Evolutionary conservation across 2,888 invertebrate genomes (phyloP), one percentile per base, ranked within the genome.

Genomic region (Trachelus stipa): DNA sequence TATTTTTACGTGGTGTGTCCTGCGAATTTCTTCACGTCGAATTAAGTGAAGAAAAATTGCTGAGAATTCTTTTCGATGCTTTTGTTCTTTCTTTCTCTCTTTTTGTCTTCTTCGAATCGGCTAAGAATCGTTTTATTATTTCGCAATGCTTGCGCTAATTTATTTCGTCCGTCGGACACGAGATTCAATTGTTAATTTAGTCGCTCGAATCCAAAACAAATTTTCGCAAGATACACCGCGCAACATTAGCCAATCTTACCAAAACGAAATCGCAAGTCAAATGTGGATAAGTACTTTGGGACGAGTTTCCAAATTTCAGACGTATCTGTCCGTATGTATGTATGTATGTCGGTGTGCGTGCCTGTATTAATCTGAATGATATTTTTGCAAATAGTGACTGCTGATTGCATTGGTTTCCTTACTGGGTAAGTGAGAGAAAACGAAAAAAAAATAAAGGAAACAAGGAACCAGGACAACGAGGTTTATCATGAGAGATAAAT

Each of bases 381-480:
- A 34, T 15, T 23, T 34, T 37, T 34, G 40, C 74, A 40, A 37
- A 34, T 31, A 31, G 30, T 15, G 35, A 15, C 56, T 74, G 56
- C 56, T 74, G 77, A 73, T 77, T 68, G n/a, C 73, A 73, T 68
- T 40, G 73, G 68, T 73, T 77, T 77, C 33, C 73, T 74, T 77
- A 77, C 69, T 35, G 68, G 73, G 73, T 23, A 23, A 23, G 23
- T 23, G 56, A 9, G 23, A 2, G 2, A 9, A 23, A 56, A 23
- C 0, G 37, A 6, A 40, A 40, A 37, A 37, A 37, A 1, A 15
- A 56, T 35, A 23, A 23, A 23, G 9, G 23, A 56, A 56, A 23
- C 23, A 56, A 56, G 56, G 23, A 56, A 23, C 15, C 9, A 9
- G 23, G 23, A 23, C 56, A 56, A 23, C 56, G 56, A 56, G 56